Evolutionary conservation across 2,888 invertebrate genomes (phyloP).

Genomic region (Arrhopalites spinosus): DNA sequence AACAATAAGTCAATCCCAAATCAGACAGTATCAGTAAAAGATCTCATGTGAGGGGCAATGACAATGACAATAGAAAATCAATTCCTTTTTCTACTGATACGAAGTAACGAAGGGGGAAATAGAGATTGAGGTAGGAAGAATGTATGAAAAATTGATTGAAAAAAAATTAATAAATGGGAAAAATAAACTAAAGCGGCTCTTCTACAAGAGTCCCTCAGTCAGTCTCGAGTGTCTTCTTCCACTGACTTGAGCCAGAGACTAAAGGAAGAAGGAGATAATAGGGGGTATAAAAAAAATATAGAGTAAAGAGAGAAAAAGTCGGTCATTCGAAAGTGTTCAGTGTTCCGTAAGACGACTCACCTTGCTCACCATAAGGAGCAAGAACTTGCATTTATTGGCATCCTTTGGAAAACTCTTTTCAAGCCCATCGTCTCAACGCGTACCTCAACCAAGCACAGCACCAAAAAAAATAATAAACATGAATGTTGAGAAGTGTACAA

Average conservation of each 20-base stretch:
- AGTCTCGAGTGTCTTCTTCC: not conserved
- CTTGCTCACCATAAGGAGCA: conserved; percentile 24
- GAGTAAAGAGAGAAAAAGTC: conserved; percentile 34
- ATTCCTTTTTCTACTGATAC: too few relatives aligned
- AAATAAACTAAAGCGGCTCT: not conserved
- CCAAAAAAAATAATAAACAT: not conserved
- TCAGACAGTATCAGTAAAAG: too few relatives aligned
- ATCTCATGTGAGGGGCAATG: too few relatives aligned
- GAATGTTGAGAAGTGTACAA: not conserved
- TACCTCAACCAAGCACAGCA: not conserved
- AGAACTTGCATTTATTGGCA: conserved; percentile 11
- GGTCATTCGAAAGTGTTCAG: conserved; percentile 42
- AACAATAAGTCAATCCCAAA: too few relatives aligned
- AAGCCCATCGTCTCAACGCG: not conserved
- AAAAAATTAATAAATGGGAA: not conserved
- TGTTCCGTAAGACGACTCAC: conserved; percentile 34
- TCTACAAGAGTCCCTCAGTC: not conserved
- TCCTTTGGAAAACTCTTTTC: conserved; percentile 7
- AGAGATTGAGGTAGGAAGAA: too few relatives aligned
- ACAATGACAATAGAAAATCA: too few relatives aligned
- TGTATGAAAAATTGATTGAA: too few relatives aligned
- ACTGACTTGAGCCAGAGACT: conserved; percentile 14
- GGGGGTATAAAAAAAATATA: conserved; percentile 10
- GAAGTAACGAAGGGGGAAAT: too few relatives aligned
- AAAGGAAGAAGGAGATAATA: not conserved